Percentiles rank a stretch among this genome's conserved stretches.
Evolutionary conservation across 1,140 invertebrate genomes (phyloP).

Genomic region (Chironomus tepperi): DNA sequence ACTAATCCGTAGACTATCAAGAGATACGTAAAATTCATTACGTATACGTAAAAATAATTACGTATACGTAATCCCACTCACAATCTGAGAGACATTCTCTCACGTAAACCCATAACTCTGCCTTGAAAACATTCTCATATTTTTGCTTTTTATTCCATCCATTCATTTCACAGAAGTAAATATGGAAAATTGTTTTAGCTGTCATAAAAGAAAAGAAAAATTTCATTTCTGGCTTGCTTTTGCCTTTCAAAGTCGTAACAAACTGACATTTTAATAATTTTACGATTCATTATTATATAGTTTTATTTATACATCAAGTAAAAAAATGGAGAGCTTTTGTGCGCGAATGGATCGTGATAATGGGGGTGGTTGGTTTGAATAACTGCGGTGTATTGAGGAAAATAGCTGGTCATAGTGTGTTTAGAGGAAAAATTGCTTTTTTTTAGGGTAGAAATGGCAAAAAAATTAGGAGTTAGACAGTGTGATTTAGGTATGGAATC

Average conservation of each 20-base stretch:
- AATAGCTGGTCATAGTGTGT: no score
- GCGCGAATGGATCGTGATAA: not conserved
- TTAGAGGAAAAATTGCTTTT: no score
- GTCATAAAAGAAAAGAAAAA: conserved; percentile 14
- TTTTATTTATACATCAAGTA: not conserved
- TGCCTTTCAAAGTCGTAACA: not conserved
- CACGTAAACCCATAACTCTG: no score
- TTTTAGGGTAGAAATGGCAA: no score
- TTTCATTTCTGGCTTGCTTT: not conserved
- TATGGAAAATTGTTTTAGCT: conserved; percentile 1
- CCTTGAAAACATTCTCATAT: no score
- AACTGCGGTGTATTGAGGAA: no score
- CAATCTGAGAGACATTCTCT: no score
- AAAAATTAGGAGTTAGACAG: no score
- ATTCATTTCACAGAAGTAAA: not conserved
- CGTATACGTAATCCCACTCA: not conserved
- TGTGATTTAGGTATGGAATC: no score
- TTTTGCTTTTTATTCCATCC: no score
- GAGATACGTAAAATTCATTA: not conserved
- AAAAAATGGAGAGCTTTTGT: not conserved
- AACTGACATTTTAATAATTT: conserved; percentile 14
- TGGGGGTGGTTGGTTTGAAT: no score
- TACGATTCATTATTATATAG: conserved; percentile 14
- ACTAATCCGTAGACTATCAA: no score
- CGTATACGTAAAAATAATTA: not conserved